Percentiles rank a stretch among this genome's conserved stretches.
Conservation (phyloP, 2,113 vertebrate genomes). For the Phrynosoma blainvillii region DNA sequence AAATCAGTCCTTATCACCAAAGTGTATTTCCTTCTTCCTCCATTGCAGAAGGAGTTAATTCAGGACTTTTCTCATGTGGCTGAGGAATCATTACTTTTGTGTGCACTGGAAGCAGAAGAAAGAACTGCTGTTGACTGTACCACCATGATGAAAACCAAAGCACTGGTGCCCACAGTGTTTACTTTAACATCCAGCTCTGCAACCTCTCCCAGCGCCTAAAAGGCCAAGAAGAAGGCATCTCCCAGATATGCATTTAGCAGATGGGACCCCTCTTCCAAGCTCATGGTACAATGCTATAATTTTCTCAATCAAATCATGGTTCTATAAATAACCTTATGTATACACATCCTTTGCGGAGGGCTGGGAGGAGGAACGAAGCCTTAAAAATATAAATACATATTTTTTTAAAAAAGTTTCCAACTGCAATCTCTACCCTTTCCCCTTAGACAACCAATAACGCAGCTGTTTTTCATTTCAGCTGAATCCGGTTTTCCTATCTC, state of each 20-base stretch:
- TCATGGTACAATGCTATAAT: constrained; percentile 17
- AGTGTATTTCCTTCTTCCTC: neutral
- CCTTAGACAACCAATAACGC: neutral
- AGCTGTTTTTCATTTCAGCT: constrained; percentile 14
- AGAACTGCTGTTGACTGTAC: constrained; percentile 25
- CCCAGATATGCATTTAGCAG: constrained; percentile 17
- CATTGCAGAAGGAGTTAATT: constrained; percentile 22
- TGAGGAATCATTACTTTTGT: constrained; percentile 25
- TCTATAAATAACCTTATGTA: neutral
- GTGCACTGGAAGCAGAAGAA: constrained; percentile 38
- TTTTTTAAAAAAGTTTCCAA: neutral
- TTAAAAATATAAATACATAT: neutral
- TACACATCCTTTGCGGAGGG: neutral
- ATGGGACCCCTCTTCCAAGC: constrained; percentile 3
- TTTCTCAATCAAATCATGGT: constrained; percentile 3
- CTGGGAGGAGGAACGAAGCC: constrained; percentile 1
- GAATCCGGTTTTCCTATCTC: constrained; percentile 13
- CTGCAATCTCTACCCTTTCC: constrained; percentile 7
- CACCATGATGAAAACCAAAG: constrained; percentile 36
- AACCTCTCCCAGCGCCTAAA: constrained; percentile 18
- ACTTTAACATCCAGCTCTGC: constrained; percentile 19
- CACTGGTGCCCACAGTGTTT: neutral
- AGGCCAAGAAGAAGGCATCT: constrained; percentile 40
- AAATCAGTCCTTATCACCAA: constrained; percentile 16
- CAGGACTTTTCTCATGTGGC: neutral